A percentile compares a stretch with the other conserved stretches of the same genome.
Evolutionary conservation across 2,888 invertebrate genomes (phyloP).

Genomic region (Strigamia crassipes): DNA sequence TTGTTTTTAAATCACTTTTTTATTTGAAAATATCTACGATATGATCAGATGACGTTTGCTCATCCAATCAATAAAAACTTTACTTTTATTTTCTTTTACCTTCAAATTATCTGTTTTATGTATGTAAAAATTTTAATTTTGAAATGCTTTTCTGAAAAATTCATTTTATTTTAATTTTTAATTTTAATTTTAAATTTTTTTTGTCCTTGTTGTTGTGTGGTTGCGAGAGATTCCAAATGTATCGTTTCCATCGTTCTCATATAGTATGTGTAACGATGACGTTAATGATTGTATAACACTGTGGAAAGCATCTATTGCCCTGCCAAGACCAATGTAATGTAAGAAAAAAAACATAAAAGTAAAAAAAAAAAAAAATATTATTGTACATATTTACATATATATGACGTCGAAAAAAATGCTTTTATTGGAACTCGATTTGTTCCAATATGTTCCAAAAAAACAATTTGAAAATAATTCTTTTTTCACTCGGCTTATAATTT

Average conservation of each 20-base stretch:
- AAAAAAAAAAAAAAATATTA: background rate
- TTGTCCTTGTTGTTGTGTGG: constrained; percentile 10
- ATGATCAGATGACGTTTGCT: background rate
- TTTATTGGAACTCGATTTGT: constrained; percentile 13
- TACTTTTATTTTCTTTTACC: background rate
- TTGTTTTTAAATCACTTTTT: background rate
- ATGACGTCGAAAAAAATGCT: constrained; percentile 11
- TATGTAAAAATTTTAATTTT: background rate
- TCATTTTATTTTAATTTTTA: background rate
- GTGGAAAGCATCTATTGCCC: constrained; percentile 15
- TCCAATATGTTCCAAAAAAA: constrained; percentile 13
- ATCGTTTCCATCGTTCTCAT: constrained; percentile 21
- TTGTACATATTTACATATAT: constrained; percentile 21
- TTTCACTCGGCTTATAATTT: constrained; percentile 16
- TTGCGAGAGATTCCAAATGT: constrained; percentile 21
- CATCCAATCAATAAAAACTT: background rate
- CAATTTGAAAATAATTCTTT: constrained; percentile 19
- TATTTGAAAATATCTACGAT: background rate
- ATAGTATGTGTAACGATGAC: constrained; percentile 3
- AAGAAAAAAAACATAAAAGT: background rate
- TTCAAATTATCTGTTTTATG: background rate
- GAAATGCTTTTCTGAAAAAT: background rate
- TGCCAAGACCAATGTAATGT: constrained; percentile 14
- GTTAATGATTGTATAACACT: constrained; percentile 3
- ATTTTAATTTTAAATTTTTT: background rate